Evolutionary conservation across 2,888 invertebrate species (phyloP).

Genomic region (Xanthorhoe designata): DNA sequence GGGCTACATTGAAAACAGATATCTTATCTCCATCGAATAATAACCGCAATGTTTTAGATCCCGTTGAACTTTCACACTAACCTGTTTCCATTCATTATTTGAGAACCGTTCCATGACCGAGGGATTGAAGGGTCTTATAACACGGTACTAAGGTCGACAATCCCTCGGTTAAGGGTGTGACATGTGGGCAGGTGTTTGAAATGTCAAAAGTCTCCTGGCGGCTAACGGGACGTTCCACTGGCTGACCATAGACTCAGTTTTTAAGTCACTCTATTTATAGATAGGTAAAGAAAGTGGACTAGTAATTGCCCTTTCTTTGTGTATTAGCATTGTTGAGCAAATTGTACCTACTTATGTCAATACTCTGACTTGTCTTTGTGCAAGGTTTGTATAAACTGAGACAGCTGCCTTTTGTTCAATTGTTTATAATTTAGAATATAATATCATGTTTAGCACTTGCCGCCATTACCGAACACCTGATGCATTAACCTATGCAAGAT

Average conservation of each 20-base stretch:
- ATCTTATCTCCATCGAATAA: conserved; percentile 10
- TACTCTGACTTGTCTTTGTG: conserved; percentile 16
- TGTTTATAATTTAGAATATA: background rate
- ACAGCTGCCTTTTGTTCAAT: background rate
- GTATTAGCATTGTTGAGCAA: conserved; percentile 21
- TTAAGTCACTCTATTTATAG: conserved; percentile 39
- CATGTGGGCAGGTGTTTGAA: conserved; percentile 37
- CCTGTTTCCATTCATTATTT: conserved; percentile 23
- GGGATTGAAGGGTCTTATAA: background rate
- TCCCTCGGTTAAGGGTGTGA: background rate
- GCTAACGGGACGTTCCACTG: conserved; percentile 45
- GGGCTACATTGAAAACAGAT: background rate
- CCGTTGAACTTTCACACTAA: conserved; percentile 25
- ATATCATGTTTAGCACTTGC: background rate
- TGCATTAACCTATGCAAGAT: background rate
- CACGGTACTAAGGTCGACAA: background rate
- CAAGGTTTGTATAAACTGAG: background rate
- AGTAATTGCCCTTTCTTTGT: conserved; percentile 28
- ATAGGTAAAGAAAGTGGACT: conserved; percentile 33
- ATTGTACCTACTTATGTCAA: conserved; percentile 25
- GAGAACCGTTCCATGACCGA: conserved; percentile 3
- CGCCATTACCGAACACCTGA: background rate
- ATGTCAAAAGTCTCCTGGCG: conserved; percentile 41
- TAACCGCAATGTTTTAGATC: conserved; percentile 9
- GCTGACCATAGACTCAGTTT: conserved; percentile 12